Evolutionary conservation across 1,140 invertebrate species (phyloP).

Genomic region (Drosophila sp.): DNA sequence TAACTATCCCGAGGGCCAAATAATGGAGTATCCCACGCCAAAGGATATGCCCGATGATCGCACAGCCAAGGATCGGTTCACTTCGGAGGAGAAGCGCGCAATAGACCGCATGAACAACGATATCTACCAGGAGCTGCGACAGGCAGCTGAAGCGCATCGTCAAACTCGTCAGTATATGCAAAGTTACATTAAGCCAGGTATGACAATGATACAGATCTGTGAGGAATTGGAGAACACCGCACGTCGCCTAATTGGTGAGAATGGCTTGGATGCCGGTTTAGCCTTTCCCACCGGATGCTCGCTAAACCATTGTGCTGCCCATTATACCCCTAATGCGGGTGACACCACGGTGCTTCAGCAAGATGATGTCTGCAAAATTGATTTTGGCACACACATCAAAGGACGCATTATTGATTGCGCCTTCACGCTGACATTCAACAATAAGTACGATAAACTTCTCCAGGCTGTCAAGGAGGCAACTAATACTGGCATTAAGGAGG

Average conservation of each 20-base stretch:
- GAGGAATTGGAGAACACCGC: conserved; percentile 97
- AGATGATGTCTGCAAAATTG: conserved; percentile 99
- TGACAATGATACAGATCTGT: conserved; percentile 99
- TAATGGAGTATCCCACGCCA: conserved; percentile 90
- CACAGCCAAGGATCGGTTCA: conserved; percentile 94
- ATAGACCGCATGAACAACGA: conserved; percentile 93
- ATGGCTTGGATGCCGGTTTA: conserved; percentile 97
- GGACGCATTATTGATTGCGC: conserved; percentile 99
- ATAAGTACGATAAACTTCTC: conserved; percentile 97
- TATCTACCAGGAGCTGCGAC: conserved; percentile 97
- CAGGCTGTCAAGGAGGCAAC: conserved; percentile 99
- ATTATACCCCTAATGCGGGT: conserved; percentile 99
- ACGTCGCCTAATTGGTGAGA: conserved; percentile 96
- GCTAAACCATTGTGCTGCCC: conserved; percentile 99
- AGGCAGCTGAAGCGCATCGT: conserved; percentile 98
- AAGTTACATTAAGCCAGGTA: conserved; percentile 97
- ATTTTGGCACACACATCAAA: conserved; percentile 99
- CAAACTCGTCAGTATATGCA: conserved; percentile 97
- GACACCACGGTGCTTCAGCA: conserved; percentile 97
- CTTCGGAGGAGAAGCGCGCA: conserved; percentile 95
- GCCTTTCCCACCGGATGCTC: conserved; percentile 99
- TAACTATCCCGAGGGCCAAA: conserved; percentile 91
- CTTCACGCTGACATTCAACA: conserved; percentile 98
- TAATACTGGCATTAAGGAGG: conserved; percentile 97
- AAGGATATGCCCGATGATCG: conserved; percentile 89